Evolutionary conservation across 2,888 invertebrate genomes (phyloP), one percentile per base, ranked within the genome.

Genomic region (Frankliniella intonsa): DNA sequence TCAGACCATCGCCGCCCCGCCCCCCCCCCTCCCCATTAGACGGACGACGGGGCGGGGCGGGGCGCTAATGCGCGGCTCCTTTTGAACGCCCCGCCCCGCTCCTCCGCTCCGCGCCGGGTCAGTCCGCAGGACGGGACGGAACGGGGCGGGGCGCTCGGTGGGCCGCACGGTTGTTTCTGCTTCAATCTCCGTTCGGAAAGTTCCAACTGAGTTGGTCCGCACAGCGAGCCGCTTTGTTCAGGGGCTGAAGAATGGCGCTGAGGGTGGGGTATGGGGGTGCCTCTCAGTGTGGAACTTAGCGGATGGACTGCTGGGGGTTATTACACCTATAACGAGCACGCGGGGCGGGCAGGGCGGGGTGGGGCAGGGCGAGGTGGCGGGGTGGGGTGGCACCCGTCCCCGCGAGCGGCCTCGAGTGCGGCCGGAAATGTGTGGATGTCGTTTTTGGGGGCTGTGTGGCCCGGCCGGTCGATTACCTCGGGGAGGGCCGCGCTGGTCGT

Each of bases 271-370:
- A n/a, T n/a, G 62, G 62, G 62, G 0, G 17, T 10, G 38, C 38
- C 55, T 62, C n/a, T 62, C 62, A 62, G 62, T 62, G 62, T n/a
- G n/a, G 62, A 62, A 62, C 62, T 62, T 62, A 62, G 62, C 62
- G 62, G 62, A 62, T 62, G 62, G 62, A 19, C 62, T 62, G 38
- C 55, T n/a, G 62, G 62, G 62, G 62, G 62, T n/a, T 62, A n/a
- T 17, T 62, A 62, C 62, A 62, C 62, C 62, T 62, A 62, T 62
- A 62, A 62, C 62, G 17, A 62, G 62, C 62, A 38, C 38, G 3
- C 38, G 38, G 5, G 38, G 38, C 62, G 62, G 62, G 62, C 5
- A 12, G 55, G 55, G 55, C 5, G 2, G 55, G 17, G 51, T 12
- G 9, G 51, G 12, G 9, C 51, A 9, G 51, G 51, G 9, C 51